These are phyloP conservation scores for Hymenochirus boettgeri DNA, from an alignment of 2,113 vertebrate genomes.

Conservation along the genomic window DNA sequence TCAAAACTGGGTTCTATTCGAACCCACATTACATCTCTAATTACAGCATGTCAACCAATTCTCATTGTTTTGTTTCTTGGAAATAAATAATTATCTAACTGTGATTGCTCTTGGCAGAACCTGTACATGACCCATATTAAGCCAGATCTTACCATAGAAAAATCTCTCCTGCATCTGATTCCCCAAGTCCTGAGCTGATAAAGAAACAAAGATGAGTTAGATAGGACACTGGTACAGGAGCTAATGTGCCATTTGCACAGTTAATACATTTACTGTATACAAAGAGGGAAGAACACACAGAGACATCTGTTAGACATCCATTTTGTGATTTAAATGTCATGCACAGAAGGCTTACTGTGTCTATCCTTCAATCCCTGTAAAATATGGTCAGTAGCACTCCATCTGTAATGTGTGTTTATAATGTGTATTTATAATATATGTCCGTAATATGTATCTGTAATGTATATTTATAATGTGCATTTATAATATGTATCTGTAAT, in stretches of 20 bases:
- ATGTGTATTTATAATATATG: no score
- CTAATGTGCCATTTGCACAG: neutral
- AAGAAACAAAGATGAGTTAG: neutral
- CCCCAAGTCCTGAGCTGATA: neutral
- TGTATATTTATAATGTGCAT: no score
- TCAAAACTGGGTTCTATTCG: no score
- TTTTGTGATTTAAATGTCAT: no score
- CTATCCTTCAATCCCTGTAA: no score
- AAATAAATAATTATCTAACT: neutral
- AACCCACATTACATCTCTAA: no score
- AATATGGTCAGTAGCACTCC: no score
- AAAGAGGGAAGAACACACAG: neutral
- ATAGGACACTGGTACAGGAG: neutral
- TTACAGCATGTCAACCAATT: no score
- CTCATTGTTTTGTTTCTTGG: neutral
- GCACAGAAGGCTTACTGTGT: no score
- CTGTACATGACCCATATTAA: neutral
- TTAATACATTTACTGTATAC: neutral
- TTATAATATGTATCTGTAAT: no score
- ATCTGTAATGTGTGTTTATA: no score
- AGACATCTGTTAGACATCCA: neutral
- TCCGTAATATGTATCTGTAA: no score
- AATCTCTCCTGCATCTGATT: neutral
- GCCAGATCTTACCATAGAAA: constrained; percentile 23
- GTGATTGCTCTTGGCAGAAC: neutral